Base-by-base conservation (phyloP, 2,797 vertebrate species). In the Remorina albescens region DNA sequence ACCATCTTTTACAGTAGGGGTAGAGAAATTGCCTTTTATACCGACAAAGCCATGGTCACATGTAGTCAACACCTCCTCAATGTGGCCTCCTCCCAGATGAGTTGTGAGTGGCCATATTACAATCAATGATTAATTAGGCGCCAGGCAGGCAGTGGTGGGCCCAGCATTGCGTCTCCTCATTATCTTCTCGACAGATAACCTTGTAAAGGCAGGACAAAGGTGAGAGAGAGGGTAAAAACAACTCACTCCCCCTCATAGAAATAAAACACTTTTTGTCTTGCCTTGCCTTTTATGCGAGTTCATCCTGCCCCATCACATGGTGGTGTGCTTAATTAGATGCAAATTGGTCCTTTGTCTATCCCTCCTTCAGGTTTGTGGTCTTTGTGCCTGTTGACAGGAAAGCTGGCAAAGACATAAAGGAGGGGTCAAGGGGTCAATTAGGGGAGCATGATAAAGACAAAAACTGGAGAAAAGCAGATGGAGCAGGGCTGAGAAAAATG, bases 101-200 rank as follows among this genome's bases (percentile, higher is more conserved):
- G 87, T 93, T 90, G 93, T 91, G 93, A 93, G 94, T 86, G 94
- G 88, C 93, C 90, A 80, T 92, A 93, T 94, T 94, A 94, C 93
- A 94, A 93, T 94, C 93, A 92, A 92, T 95, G 95, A 95, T 95
- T 95, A 94, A 95, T 95, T 95, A 95, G 94, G 91, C 86, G 85
- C 89, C 93, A 89, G 88, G 74, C 89, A 86, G 90, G 86, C 89
- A 59, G 78, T 54, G 89, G 89, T 80, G 80, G 73, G 86, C 85
- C 86, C 86, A 82, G 82, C 72, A 67, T 84, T 74, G 86, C 81
- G 87, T 86, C 88, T 85, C 80, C 92, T 93, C 81, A 92, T 94
- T 95, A 93, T 94, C 91, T 92, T 67, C 62, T 50, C 58, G 91
- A 92, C 93, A 93, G 94, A 95, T 95, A 94, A 95, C 94, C 94